Percentiles rank a stretch among this genome's conserved stretches.
phyloP scores from a whole-genome alignment of 2,113 vertebrate species.

The Scatophagus argus region DNA sequence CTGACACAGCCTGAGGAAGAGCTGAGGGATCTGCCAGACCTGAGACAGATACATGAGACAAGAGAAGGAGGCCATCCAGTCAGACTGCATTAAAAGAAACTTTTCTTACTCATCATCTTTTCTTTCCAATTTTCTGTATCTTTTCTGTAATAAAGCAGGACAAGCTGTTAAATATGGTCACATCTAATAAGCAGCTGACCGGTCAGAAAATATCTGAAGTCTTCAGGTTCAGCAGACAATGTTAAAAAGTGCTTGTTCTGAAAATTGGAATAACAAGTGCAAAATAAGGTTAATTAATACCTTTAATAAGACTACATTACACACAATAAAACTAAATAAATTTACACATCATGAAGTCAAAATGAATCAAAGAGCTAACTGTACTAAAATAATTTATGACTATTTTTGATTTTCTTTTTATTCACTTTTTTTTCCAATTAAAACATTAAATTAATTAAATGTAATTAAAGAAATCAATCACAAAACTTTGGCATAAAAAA shows the following conservation, averaged over 20 bases:
- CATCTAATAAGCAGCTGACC: background rate
- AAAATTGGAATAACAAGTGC: too few species aligned
- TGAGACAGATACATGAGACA: slow-evolving; percentile 65
- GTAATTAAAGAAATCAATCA: background rate
- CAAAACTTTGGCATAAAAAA: background rate
- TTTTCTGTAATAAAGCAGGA: background rate
- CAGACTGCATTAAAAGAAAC: background rate
- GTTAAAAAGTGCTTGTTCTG: background rate
- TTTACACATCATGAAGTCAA: background rate
- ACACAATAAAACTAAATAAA: background rate
- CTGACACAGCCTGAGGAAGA: slow-evolving; percentile 92
- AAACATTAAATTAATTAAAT: background rate
- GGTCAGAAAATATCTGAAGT: background rate
- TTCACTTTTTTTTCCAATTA: too few species aligned
- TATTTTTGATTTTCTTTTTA: too few species aligned
- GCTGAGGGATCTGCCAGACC: slow-evolving; percentile 94
- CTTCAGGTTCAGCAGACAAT: background rate
- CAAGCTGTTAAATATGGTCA: background rate
- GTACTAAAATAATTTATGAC: too few species aligned
- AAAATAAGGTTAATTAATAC: too few species aligned
- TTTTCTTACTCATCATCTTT: background rate
- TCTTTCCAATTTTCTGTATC: background rate
- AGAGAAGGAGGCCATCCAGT: background rate
- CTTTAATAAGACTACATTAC: too few species aligned
- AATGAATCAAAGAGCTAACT: background rate